A percentile compares a stretch with the other conserved stretches of the same genome.
phyloP scores from a whole-genome alignment of 2,888 invertebrate genomes.

The Tromatobia lineatoria region DNA sequence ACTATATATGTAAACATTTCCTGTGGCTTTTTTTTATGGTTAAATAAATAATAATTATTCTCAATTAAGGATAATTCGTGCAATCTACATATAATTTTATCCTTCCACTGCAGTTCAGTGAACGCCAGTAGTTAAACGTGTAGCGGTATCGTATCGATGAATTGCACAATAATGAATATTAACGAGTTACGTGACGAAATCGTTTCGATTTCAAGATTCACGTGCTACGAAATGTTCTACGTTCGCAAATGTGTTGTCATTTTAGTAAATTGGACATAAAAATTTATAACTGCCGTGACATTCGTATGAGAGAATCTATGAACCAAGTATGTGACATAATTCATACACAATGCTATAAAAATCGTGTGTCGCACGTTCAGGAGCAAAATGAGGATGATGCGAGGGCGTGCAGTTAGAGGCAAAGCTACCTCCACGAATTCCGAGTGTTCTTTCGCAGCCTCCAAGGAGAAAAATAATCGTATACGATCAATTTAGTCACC shows the following conservation, averaged over 20 bases:
- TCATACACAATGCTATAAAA: conserved; percentile 13
- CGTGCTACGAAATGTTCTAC: not conserved
- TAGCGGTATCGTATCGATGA: too few species aligned
- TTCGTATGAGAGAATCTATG: not conserved
- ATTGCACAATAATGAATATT: not conserved
- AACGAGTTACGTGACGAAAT: not conserved
- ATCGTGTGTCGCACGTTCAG: conserved; percentile 3
- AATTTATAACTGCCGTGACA: not conserved
- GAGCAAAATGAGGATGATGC: conserved; percentile 42
- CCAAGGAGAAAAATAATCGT: conserved; percentile 65
- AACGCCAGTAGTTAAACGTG: not conserved
- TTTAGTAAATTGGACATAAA: not conserved
- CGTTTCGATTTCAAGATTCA: not conserved
- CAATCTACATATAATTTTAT: too few species aligned
- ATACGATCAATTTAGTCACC: conserved; percentile 67
- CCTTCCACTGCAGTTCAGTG: too few species aligned
- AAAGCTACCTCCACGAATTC: conserved; percentile 44
- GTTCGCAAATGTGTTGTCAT: not conserved
- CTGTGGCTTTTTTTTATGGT: too few species aligned
- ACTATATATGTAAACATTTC: too few species aligned
- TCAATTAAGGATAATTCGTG: too few species aligned
- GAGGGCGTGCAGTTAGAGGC: conserved; percentile 40
- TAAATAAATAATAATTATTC: too few species aligned
- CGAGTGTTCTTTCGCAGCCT: conserved; percentile 10
- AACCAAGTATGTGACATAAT: conserved; percentile 26